Evolutionary conservation across 2,113 vertebrate genomes (phyloP).

Genomic region (Neopipo cinnamomea): DNA sequence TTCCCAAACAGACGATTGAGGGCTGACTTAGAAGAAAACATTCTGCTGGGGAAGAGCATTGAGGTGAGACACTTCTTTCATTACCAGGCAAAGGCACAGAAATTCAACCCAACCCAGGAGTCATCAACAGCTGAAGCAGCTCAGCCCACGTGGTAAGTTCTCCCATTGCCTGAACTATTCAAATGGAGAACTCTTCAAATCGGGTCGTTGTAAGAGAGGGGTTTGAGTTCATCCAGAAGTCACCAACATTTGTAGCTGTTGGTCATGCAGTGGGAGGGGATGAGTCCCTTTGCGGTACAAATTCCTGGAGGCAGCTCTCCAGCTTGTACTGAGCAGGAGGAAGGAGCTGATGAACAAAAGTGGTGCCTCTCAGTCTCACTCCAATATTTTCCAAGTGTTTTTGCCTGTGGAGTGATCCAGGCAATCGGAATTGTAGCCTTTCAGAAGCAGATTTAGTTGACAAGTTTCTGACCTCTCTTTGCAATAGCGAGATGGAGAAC

Average conservation of each 20-base stretch:
- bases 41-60: background rate
- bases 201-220: background rate
- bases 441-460: constrained; percentile 17
- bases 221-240: background rate
- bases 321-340: background rate
- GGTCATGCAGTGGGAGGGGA: background rate
- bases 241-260: background rate
- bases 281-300: background rate
- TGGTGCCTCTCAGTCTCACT: background rate
- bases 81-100: background rate
- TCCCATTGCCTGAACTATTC: background rate
- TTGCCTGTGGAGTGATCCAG: background rate
- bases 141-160: background rate
- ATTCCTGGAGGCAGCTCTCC: background rate
- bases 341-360: background rate
- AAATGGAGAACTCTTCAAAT: background rate
- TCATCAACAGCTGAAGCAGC: background rate
- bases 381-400: background rate
- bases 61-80: background rate
- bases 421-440: background rate
- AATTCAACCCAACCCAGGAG: background rate
- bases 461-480: constrained; percentile 50
- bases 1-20: background rate
- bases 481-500: background rate
- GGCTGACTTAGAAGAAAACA: background rate